phyloP scores from a whole-genome alignment of 1,140 invertebrate genomes.

The Zaprionus taronus region DNA sequence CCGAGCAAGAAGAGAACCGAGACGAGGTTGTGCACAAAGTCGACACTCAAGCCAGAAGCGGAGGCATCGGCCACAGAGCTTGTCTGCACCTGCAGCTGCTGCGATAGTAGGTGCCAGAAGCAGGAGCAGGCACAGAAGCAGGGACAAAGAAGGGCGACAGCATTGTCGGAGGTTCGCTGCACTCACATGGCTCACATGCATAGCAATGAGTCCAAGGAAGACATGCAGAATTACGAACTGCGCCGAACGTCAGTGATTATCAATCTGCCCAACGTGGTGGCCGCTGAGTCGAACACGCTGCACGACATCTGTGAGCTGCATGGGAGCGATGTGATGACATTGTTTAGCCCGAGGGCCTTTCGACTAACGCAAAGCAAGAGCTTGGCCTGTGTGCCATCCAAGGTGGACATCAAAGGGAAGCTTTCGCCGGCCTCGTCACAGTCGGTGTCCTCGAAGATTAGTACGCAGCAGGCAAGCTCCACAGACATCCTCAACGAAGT shows the following conservation, averaged over 20 bases:
- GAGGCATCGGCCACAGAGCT: not conserved
- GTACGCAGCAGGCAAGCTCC: not conserved
- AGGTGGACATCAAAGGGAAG: not conserved
- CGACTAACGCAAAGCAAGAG: not conserved
- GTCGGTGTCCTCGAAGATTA: not conserved
- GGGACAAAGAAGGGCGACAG: not conserved
- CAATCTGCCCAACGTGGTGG: constrained; percentile 1
- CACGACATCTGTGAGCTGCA: not conserved
- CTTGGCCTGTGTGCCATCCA: not conserved
- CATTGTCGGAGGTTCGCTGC: not conserved
- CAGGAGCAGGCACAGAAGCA: not conserved
- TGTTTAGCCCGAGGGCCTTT: not conserved
- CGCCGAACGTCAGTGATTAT: not conserved
- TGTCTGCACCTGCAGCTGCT: not conserved
- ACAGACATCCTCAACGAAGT: constrained; percentile 9
- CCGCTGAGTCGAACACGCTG: not conserved
- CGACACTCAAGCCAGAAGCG: not conserved
- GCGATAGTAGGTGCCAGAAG: not conserved
- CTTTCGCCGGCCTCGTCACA: not conserved
- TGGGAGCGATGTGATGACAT: not conserved
- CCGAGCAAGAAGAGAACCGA: not conserved
- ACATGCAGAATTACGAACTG: not conserved
- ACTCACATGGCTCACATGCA: not conserved
- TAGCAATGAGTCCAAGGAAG: not conserved
- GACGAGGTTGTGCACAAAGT: not conserved